Conservation (phyloP, 2,113 vertebrate species). For the Arvicanthis niloticus region DNA sequence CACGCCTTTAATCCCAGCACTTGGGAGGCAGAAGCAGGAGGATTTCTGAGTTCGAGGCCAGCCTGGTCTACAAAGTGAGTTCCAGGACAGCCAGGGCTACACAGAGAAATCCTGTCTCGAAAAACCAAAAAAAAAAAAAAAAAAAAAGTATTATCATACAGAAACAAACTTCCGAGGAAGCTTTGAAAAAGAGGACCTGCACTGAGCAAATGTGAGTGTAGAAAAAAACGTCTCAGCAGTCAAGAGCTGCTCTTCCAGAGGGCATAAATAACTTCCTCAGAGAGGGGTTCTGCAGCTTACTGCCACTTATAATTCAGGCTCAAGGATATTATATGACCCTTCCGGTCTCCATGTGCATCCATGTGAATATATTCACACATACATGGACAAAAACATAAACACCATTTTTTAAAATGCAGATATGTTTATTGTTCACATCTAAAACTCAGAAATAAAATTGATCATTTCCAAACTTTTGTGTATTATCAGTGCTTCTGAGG, state of each 20-base stretch:
- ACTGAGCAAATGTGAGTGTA: slow-evolving; percentile 18
- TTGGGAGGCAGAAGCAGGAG: too few species aligned
- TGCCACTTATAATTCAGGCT: too few species aligned
- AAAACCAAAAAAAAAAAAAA: too few species aligned
- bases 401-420: slow-evolving; percentile 14
- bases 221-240: background rate
- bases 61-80: too few species aligned
- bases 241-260: background rate
- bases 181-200: slow-evolving; percentile 64
- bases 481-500: slow-evolving; percentile 62
- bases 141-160: slow-evolving; percentile 59
- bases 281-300: background rate
- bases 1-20: too few species aligned
- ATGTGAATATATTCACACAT: background rate
- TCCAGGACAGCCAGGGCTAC: too few species aligned
- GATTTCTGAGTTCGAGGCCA: too few species aligned
- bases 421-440: slow-evolving; percentile 69
- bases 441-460: slow-evolving; percentile 65
- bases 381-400: background rate
- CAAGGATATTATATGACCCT: background rate
- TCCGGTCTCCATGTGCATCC: background rate
- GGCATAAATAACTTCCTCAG: too few species aligned
- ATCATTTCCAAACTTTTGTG: slow-evolving; percentile 56
- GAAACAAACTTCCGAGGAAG: slow-evolving; percentile 68
- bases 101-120: too few species aligned